These are phyloP conservation scores for Lochmaea crataegi DNA, from an alignment of 2,888 invertebrate species.

Conservation along the genomic window DNA sequence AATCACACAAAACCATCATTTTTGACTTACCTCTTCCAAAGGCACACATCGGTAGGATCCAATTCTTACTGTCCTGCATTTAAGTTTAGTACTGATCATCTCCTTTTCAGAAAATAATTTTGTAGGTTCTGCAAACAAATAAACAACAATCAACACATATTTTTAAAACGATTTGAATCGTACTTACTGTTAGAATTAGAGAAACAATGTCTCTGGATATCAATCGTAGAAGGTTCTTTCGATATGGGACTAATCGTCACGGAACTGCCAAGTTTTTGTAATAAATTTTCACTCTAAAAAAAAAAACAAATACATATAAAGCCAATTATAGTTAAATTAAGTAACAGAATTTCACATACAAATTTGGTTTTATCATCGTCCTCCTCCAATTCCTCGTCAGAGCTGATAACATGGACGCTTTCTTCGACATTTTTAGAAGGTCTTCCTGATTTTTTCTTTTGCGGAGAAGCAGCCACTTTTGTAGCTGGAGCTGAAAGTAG, in stretches of 20 bases:
- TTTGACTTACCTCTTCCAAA: constrained; percentile 72
- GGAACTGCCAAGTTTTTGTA: constrained; percentile 56
- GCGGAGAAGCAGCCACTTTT: constrained; percentile 19
- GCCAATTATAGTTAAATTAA: no score
- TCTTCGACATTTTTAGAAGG: constrained; percentile 66
- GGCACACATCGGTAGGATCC: constrained; percentile 87
- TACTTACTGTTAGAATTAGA: constrained; percentile 19
- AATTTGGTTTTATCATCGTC: constrained; percentile 51
- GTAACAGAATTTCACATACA: constrained; percentile 41
- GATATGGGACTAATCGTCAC: constrained; percentile 57
- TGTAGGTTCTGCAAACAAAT: constrained; percentile 18
- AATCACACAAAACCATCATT: no score
- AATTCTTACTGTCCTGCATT: constrained; percentile 83
- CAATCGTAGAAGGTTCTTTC: constrained; percentile 60
- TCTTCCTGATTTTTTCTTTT: constrained; percentile 44
- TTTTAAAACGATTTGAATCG: background rate
- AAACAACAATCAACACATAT: background rate
- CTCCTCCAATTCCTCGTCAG: constrained; percentile 73
- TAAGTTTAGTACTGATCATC: constrained; percentile 44
- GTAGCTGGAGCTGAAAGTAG: background rate
- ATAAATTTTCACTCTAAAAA: constrained; percentile 51
- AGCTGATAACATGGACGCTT: constrained; percentile 75
- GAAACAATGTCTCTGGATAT: constrained; percentile 54
- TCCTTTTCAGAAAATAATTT: constrained; percentile 28
- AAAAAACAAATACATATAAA: constrained; percentile 29